phyloP scores from a whole-genome alignment of 2,113 vertebrate genomes.

The Ammospiza nelsoni region DNA sequence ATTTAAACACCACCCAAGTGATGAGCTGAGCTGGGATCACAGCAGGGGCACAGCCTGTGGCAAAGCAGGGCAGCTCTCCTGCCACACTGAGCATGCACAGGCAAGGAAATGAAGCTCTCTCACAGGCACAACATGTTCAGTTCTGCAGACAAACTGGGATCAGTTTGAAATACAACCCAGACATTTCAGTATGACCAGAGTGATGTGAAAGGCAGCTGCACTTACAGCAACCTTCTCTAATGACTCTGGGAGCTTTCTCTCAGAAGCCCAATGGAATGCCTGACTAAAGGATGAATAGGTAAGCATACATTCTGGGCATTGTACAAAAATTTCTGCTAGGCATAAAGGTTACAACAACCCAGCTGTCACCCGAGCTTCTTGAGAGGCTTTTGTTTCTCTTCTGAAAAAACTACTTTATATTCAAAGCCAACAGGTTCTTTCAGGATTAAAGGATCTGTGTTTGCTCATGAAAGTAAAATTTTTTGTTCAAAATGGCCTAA shows the following conservation, averaged over 20 bases:
- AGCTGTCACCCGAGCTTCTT: not conserved
- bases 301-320: not conserved
- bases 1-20: not conserved
- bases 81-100: not conserved
- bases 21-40: accelerated
- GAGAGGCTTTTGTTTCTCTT: not conserved
- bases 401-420: not conserved
- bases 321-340: not conserved
- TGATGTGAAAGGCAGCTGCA: not conserved
- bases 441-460: not conserved
- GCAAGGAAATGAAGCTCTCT: not conserved
- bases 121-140: not conserved
- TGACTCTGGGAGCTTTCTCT: not conserved
- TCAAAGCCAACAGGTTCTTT: not conserved
- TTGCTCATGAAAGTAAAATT: not conserved
- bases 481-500: not conserved
- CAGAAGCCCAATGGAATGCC: not conserved
- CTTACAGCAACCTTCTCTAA: not conserved
- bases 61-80: not conserved
- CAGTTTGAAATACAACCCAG: not conserved
- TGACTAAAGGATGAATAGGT: not conserved
- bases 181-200: not conserved
- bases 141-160: not conserved
- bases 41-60: not conserved
- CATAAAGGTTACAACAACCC: not conserved